Evolutionary conservation across 2,888 invertebrate species (phyloP).

Genomic region (Seira musarum): DNA sequence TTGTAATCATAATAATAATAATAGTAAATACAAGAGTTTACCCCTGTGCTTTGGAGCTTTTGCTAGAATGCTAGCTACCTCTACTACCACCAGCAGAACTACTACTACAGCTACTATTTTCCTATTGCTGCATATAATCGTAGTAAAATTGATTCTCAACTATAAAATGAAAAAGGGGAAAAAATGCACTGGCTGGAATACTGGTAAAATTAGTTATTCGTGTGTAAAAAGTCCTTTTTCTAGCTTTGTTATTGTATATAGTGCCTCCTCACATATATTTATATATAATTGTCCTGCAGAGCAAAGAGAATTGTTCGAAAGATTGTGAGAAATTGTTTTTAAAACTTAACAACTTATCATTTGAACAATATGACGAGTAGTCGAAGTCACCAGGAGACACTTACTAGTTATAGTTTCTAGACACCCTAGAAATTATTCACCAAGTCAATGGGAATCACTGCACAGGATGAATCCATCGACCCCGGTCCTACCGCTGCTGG

Average conservation of each 20-base stretch:
- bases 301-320: background rate
- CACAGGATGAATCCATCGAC: conserved; percentile 59
- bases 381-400: conserved; percentile 39
- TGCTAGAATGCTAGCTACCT: background rate
- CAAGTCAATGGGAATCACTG: conserved; percentile 57
- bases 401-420: conserved; percentile 51
- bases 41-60: conserved; percentile 26
- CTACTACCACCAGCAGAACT: conserved; percentile 17
- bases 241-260: conserved; percentile 49
- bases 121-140: conserved; percentile 56
- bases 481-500: conserved; percentile 54
- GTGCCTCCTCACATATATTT: background rate
- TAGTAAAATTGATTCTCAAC: conserved; percentile 41
- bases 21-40: conserved; percentile 54
- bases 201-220: conserved; percentile 53
- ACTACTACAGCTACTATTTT: no score
- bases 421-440: conserved; percentile 42
- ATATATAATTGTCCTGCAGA: conserved; percentile 5
- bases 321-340: background rate
- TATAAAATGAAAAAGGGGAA: conserved; percentile 33
- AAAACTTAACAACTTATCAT: background rate
- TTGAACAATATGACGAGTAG: conserved; percentile 36
- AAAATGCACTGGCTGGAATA: conserved; percentile 63
- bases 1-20: conserved; percentile 25
- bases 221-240: conserved; percentile 12